Conservation (phyloP, 2,888 invertebrate genomes). For the Tortrix viridana region DNA sequence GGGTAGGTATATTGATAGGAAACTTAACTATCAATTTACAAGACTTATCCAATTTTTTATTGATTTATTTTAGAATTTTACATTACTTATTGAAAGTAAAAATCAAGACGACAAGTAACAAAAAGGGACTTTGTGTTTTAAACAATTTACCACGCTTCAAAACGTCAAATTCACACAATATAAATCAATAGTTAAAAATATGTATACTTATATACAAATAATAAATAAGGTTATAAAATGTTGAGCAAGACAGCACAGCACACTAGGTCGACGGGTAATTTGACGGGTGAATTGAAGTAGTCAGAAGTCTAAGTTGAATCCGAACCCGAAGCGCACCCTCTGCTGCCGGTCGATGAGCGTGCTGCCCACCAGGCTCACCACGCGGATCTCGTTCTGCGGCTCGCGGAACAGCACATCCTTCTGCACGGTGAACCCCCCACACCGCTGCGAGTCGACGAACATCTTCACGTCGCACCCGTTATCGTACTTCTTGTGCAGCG, state of each 20-base stretch:
- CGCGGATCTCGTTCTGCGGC: constrained; percentile 62
- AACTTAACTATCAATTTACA: too few relatives aligned
- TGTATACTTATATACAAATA: constrained; percentile 83
- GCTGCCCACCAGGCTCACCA: constrained; percentile 66
- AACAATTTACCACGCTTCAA: constrained; percentile 63
- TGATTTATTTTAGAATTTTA: constrained; percentile 32
- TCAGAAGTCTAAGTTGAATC: constrained; percentile 75
- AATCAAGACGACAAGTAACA: constrained; percentile 9
- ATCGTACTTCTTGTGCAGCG: constrained; percentile 65
- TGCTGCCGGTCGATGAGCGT: constrained; percentile 71
- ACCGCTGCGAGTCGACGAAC: constrained; percentile 73
- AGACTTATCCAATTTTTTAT: constrained; percentile 18
- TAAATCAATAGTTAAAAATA: constrained; percentile 78
- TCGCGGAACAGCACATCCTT: constrained; percentile 71
- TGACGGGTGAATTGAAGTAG: constrained; percentile 22
- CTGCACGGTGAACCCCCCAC: constrained; percentile 74
- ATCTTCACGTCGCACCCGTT: constrained; percentile 72
- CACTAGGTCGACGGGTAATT: constrained; percentile 45
- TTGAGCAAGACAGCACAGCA: constrained; percentile 29
- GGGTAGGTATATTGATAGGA: too few relatives aligned
- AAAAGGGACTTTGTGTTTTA: constrained; percentile 8
- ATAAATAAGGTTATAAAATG: constrained; percentile 72
- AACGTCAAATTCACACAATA: constrained; percentile 58
- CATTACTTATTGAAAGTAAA: constrained; percentile 17
- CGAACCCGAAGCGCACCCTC: constrained; percentile 71